Evolutionary conservation across 1,140 invertebrate species (phyloP), one percentile per base, ranked within the genome.

Genomic region (Episyrphus balteatus): DNA sequence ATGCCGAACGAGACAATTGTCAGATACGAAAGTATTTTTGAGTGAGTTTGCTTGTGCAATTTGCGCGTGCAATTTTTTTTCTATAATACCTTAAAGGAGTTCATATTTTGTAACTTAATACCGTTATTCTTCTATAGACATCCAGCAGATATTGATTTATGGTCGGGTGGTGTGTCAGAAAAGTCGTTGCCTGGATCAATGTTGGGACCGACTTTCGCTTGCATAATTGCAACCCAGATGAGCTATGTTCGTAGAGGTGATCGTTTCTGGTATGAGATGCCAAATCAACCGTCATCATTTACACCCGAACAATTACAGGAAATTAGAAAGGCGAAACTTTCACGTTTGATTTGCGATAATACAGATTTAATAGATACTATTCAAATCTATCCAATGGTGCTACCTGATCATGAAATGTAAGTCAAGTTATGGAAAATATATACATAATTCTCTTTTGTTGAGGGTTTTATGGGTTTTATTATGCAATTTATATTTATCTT

Each of bases 181-280:
- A 76, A 82, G 42, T 82, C 87, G 3, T 71, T 92, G 38, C 84
- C 84, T 10, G 88, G 88, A 34, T 89, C 87, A 32, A 87, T 95
- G 80, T 75, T 95, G 21, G 93, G 93, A 34, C 91, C 92, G 5
- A 95, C 92, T 43, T 96, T 98, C 69, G 85, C 92, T 44, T 98
- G 94, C 61, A 79, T 99, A 40, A 92, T 99, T 54, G 92, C 89
- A 21, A 93, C 94, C 36, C 96, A 99, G 70, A 96, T 98, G 70
- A 88, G 86, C 55, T 88, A 90, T 57, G 78, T 88, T 1, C 77
- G 92, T 58, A 74, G 84, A 51, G 95, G 94, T 41, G 95, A 98
- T 68, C 78, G 93, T 59, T 98, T 95, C 69, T 98, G 92, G 89
- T 98, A 92, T 59, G 94, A 97, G 66, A 76, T 94, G 45, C 84